Conservation (phyloP, 2,797 vertebrate species). For the Typhlichthys eigenmanni region DNA sequence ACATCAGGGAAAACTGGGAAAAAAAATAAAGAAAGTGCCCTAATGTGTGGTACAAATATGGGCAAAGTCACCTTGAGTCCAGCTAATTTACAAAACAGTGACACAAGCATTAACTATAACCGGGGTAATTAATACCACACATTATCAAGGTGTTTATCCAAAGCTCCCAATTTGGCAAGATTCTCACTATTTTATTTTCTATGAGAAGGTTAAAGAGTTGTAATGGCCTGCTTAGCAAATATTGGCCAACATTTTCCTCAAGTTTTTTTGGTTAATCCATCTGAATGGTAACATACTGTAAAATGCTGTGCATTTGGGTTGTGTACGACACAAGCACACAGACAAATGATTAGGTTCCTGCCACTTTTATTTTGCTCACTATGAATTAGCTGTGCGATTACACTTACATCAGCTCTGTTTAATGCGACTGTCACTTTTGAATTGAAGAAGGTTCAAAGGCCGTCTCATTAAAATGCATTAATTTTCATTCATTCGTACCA, state of each 20-base stretch:
- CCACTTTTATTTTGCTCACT: conserved; percentile 22
- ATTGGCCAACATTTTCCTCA: conserved; percentile 6
- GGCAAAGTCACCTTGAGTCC: conserved; percentile 71
- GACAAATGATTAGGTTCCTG: conserved; percentile 19
- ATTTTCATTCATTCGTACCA: conserved; percentile 39
- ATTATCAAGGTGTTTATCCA: conserved; percentile 46
- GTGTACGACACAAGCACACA: conserved; percentile 10
- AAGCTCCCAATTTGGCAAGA: conserved; percentile 34
- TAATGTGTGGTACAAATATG: conserved; percentile 40
- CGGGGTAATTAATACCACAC: conserved; percentile 54
- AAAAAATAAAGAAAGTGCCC: conserved; percentile 12
- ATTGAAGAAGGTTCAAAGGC: conserved; percentile 52
- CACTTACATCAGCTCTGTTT: conserved; percentile 34
- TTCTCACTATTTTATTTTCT: conserved; percentile 23
- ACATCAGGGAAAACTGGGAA: conserved; percentile 41
- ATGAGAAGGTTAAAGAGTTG: conserved; percentile 22
- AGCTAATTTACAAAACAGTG: conserved; percentile 49
- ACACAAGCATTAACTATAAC: conserved; percentile 38
- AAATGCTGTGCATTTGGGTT: conserved; percentile 15
- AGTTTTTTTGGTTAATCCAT: conserved; percentile 39
- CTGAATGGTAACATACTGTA: conserved; percentile 10
- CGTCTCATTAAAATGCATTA: conserved; percentile 64
- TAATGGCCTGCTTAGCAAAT: conserved; percentile 39
- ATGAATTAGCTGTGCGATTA: conserved; percentile 43
- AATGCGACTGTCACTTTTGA: conserved; percentile 40